phyloP scores from a whole-genome alignment of 2,888 invertebrate species.

The Calliopum simillimum region DNA sequence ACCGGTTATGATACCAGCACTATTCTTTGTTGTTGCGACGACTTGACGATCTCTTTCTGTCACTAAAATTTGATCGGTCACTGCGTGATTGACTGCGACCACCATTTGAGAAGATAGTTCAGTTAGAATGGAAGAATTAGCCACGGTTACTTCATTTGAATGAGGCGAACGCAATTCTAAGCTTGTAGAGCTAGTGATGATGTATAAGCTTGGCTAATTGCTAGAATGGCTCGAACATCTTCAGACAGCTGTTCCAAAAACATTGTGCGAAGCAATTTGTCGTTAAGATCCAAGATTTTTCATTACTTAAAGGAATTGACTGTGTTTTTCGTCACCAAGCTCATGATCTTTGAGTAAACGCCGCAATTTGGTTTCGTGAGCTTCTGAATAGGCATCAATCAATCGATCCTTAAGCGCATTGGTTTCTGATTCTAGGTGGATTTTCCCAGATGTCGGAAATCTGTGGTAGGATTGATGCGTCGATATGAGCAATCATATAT shows the following conservation, averaged over 20 bases:
- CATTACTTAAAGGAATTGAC: background rate
- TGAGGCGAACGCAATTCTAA: background rate
- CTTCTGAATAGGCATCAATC: background rate
- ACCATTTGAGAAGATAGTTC: background rate
- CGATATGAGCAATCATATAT: background rate
- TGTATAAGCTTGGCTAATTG: background rate
- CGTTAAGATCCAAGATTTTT: background rate
- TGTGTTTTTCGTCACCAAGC: background rate
- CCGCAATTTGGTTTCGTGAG: background rate
- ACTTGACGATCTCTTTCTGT: background rate
- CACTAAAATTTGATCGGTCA: too few species aligned
- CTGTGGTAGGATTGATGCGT: background rate
- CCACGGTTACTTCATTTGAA: background rate
- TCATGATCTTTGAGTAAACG: background rate
- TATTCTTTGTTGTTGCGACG: background rate
- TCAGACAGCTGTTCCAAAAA: background rate
- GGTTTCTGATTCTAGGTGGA: too few species aligned
- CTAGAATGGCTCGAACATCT: background rate
- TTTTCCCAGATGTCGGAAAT: too few species aligned
- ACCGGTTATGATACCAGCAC: constrained; percentile 2
- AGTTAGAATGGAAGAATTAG: background rate
- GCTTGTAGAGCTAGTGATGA: too few species aligned
- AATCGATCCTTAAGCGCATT: background rate
- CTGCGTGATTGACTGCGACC: too few species aligned
- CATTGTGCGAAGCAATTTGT: background rate